phyloP scores from a whole-genome alignment of 2,888 invertebrate genomes.

The Cerastis rubricosa region DNA sequence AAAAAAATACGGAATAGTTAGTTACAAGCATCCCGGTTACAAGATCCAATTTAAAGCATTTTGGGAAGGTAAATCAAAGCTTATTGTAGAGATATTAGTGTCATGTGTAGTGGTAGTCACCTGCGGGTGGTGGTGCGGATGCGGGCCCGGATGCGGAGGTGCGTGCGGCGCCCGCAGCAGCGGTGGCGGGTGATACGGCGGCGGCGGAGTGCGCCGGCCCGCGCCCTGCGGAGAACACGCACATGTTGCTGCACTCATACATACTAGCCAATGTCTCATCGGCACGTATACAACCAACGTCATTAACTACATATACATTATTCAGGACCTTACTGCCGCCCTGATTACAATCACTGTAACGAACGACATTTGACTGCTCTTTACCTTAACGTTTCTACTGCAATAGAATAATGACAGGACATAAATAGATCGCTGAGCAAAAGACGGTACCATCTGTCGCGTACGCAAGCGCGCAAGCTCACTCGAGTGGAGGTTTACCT shows the following conservation, averaged over 20 bases:
- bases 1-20: background rate
- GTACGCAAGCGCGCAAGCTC: conserved; percentile 80
- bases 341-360: conserved; percentile 66
- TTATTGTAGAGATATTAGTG: background rate
- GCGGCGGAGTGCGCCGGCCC: conserved; percentile 94
- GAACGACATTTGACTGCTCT: conserved; percentile 54
- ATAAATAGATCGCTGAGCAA: conserved; percentile 80
- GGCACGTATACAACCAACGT: conserved; percentile 56
- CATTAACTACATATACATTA: conserved; percentile 62
- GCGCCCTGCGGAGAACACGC: conserved; percentile 83
- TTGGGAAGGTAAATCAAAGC: background rate
- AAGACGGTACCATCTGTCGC: conserved; percentile 84
- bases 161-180: conserved; percentile 81
- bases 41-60: background rate
- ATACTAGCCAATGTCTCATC: conserved; percentile 52
- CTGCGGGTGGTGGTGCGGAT: conserved; percentile 81
- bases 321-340: conserved; percentile 66
- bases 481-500: conserved; percentile 79
- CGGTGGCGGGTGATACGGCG: conserved; percentile 93
- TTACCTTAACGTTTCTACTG: conserved; percentile 63
- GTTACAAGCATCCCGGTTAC: background rate
- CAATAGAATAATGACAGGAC: conserved; percentile 64
- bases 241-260: conserved; percentile 67
- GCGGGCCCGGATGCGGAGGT: conserved; percentile 75
- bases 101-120: conserved; percentile 63